Evolutionary conservation across 2,888 invertebrate genomes (phyloP).

Genomic region (Monoplex corrugatus): DNA sequence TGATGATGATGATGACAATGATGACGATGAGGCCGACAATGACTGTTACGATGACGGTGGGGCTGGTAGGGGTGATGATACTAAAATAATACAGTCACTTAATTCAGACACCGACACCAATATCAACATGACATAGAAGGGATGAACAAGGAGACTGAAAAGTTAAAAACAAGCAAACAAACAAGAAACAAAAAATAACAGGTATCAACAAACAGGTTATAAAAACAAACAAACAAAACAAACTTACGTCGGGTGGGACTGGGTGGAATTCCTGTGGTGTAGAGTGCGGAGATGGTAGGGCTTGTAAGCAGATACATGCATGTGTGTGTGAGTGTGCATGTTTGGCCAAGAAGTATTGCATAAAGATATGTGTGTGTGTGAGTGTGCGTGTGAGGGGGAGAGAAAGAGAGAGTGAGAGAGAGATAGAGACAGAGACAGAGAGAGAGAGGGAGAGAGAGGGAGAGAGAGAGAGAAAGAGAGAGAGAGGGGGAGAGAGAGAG

Average conservation of each 20-base stretch:
- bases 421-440: background rate
- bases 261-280: background rate
- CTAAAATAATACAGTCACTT: too few relatives aligned
- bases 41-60: background rate
- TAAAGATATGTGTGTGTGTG: too few relatives aligned
- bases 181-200: too few relatives aligned
- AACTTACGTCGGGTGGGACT: too few relatives aligned
- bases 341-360: background rate
- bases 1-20: conserved; percentile 41
- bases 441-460: background rate
- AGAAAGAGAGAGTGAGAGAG: background rate
- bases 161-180: too few relatives aligned
- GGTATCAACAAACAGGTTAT: too few relatives aligned
- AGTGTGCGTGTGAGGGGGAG: background rate
- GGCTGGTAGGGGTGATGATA: background rate
- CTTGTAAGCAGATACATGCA: background rate
- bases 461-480: background rate
- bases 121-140: too few relatives aligned
- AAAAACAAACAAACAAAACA: too few relatives aligned
- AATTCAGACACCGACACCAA: too few relatives aligned
- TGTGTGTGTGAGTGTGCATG: background rate
- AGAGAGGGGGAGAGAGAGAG: background rate
- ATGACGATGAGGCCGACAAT: too few relatives aligned
- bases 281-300: background rate
- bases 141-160: too few relatives aligned